Evolutionary conservation across 2,797 vertebrate species (phyloP).

Genomic region (Tapera naevia): DNA sequence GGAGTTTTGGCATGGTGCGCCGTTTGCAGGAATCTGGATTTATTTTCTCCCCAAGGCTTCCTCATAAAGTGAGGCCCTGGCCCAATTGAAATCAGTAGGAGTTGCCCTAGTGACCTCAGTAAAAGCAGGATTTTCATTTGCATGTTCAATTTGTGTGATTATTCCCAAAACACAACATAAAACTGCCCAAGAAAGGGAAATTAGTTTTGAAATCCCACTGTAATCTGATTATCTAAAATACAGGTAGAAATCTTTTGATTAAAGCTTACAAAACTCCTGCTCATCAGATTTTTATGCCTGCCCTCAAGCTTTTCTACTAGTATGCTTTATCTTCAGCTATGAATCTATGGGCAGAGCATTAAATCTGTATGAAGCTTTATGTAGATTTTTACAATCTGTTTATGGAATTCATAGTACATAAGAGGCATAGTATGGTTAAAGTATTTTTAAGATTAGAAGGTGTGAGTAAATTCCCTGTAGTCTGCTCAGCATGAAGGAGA

Average conservation of each 20-base stretch:
- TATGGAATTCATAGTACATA: neutral
- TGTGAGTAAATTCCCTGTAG: neutral
- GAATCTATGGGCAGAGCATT: neutral
- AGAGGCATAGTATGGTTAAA: neutral
- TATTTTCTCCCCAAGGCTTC: neutral
- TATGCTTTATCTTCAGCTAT: neutral
- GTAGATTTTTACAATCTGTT: neutral
- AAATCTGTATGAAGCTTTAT: neutral
- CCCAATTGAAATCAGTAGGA: neutral
- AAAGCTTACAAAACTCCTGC: neutral
- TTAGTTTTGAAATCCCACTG: conserved; percentile 29
- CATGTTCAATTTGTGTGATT: conserved; percentile 6
- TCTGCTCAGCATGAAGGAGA: neutral
- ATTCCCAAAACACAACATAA: neutral
- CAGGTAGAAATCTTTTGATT: neutral
- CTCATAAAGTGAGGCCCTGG: neutral
- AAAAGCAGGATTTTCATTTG: conserved; percentile 11
- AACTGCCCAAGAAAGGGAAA: conserved; percentile 26
- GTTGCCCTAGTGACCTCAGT: conserved; percentile 2
- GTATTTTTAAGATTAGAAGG: conserved; percentile 26
- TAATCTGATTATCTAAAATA: conserved; percentile 49
- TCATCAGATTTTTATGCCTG: neutral
- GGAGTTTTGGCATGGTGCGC: neutral
- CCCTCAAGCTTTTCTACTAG: neutral
- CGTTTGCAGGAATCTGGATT: neutral